A percentile compares a stretch with the other conserved stretches of the same genome.
These are phyloP conservation scores for Podotricha telesiphe DNA, from an alignment of 2,888 invertebrate genomes.

Conservation along the genomic window DNA sequence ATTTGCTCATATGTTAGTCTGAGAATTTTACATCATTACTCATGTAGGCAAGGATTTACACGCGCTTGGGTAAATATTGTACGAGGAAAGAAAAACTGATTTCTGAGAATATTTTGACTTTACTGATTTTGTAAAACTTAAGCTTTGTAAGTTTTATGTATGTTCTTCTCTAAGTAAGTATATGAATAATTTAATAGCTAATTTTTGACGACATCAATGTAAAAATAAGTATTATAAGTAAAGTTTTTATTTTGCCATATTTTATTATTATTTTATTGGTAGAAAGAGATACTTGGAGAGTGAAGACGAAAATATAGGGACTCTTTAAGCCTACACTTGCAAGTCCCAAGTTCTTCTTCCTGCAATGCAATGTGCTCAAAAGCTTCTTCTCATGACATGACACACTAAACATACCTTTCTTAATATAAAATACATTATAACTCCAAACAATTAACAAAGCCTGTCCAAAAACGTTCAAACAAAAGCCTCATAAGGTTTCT, in stretches of 20 bases:
- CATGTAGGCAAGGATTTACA: slow-evolving; percentile 18
- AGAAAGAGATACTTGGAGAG: no score
- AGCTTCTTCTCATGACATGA: no score
- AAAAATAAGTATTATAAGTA: no score
- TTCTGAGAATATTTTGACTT: not conserved
- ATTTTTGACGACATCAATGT: no score
- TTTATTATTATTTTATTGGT: no score
- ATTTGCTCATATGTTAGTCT: not conserved
- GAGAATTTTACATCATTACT: slow-evolving; percentile 12
- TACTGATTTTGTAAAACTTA: not conserved
- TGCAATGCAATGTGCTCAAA: no score
- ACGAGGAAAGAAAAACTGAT: not conserved
- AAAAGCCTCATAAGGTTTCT: slow-evolving; percentile 10
- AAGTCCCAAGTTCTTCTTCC: no score
- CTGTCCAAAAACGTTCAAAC: not conserved
- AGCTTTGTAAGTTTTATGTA: not conserved
- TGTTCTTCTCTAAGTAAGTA: no score
- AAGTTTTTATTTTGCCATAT: no score
- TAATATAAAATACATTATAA: not conserved
- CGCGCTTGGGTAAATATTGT: not conserved
- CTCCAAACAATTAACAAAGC: not conserved
- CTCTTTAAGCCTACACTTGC: no score
- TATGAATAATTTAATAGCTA: no score
- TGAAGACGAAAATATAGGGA: no score
- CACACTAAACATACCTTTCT: not conserved